Evolutionary conservation across 1,140 invertebrate genomes (phyloP), one percentile per base, ranked within the genome.

Genomic region (Ridgeia piscesae): DNA sequence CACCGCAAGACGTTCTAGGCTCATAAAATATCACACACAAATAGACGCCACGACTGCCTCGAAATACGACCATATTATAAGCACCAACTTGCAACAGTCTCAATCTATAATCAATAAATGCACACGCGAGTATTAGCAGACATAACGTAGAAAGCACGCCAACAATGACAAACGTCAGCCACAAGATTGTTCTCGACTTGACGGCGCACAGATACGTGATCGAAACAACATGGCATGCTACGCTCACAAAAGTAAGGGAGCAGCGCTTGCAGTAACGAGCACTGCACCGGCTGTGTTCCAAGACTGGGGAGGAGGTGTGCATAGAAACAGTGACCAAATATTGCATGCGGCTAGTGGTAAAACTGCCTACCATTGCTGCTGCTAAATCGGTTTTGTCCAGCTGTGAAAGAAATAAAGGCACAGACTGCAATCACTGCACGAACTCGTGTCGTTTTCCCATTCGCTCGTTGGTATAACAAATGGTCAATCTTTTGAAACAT

Each of bases 301-400:
- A 77, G 58, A 77, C 58, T 8, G 4, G 58, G 58, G 58, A 77
- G 8, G 58, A 77, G 8, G 17, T 21, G 58, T 77, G 58, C 58
- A 21, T 77, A 27, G 58, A 21, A 77, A 77, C 58, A 27, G 58
- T 77, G 27, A 77, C 17, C 58, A 77, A 77, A 77, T 77, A 77
- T 77, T 31, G 2, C 58, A 77, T 77, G 58, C 58, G 27, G 58
- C 58, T 77, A 77, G 58, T 31, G 58, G 27, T 77, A 77, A 77
- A 77, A 77, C 58, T 77, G 58, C 58, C 58, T 77, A 77, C 58
- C 58, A 77, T 77, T 77, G 6, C 8, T 21, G 58, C 27, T 77
- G 58, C 58, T 77, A 77, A 77, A 77, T 77, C 58, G 58, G 58
- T 77, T 77, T 77, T 77, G 58, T 77, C 58, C 58, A 77, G 58